Conservation (phyloP, 1,140 invertebrate species). For the Drosophila takahashii region DNA sequence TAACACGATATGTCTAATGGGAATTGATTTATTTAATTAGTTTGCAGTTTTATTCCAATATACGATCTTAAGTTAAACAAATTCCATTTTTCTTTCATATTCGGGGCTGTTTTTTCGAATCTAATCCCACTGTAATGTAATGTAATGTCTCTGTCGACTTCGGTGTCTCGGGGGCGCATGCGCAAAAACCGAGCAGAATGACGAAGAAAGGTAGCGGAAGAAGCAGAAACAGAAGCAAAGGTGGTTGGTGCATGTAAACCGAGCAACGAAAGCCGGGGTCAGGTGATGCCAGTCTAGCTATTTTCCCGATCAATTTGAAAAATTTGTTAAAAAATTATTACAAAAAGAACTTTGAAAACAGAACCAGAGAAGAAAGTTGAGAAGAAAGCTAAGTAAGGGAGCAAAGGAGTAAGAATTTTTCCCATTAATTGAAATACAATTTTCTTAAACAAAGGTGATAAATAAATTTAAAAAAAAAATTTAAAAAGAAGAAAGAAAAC, state of each 20-base stretch:
- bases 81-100: no score
- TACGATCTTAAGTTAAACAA: no score
- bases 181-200: slow-evolving; percentile 39
- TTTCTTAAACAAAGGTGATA: no score
- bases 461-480: no score
- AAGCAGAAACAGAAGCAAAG: slow-evolving; percentile 26
- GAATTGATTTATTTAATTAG: no score
- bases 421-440: no score
- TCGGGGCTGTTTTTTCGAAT: not conserved
- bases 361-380: no score
- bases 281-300: slow-evolving; percentile 1
- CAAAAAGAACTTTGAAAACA: not conserved
- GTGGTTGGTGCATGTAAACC: slow-evolving; percentile 25
- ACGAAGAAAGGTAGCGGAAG: slow-evolving; percentile 27
- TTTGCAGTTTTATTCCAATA: no score
- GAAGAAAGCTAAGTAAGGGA: no score
- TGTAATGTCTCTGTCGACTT: slow-evolving; percentile 9
- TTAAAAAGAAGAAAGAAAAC: no score
- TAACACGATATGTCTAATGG: no score
- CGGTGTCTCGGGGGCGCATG: slow-evolving; percentile 28
- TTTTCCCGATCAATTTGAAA: not conserved
- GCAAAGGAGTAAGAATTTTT: no score
- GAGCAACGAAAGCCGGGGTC: slow-evolving; percentile 10
- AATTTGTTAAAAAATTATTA: not conserved
- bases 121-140: slow-evolving; percentile 3